phyloP scores from a whole-genome alignment of 2,113 vertebrate species.

The Sceloporus undulatus region DNA sequence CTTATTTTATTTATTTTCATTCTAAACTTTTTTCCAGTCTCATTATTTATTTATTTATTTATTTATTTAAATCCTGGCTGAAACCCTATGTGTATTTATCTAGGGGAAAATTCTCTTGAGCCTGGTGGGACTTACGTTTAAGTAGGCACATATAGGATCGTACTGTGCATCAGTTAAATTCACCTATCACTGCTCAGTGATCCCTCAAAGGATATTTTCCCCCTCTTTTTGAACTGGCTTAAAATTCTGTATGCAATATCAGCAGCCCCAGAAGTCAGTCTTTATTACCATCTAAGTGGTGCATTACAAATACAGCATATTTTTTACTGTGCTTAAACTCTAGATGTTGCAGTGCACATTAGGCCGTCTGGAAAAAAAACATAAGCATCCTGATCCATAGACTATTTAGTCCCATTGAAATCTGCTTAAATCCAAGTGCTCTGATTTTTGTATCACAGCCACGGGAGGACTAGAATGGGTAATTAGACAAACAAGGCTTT shows the following conservation, averaged over 20 bases:
- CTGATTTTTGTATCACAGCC: constrained; percentile 34
- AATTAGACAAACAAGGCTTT: constrained; percentile 49
- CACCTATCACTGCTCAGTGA: constrained; percentile 19
- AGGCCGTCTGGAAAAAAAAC: constrained; percentile 15
- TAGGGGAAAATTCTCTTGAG: neutral
- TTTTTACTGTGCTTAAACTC: constrained; percentile 42
- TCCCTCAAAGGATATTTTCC: constrained; percentile 5
- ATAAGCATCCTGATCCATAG: constrained; percentile 13
- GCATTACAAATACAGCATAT: constrained; percentile 4
- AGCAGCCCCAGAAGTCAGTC: neutral
- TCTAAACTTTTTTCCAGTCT: constrained; percentile 6
- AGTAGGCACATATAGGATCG: neutral
- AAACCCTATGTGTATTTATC: neutral
- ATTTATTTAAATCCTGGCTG: neutral
- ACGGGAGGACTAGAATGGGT: constrained; percentile 36
- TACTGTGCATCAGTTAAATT: constrained; percentile 12
- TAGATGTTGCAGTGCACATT: constrained; percentile 32
- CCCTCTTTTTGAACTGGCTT: neutral
- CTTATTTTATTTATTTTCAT: constrained; percentile 1
- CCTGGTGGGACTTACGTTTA: neutral
- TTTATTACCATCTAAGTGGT: constrained; percentile 14
- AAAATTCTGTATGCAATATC: neutral
- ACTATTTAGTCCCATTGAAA: constrained; percentile 31
- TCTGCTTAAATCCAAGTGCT: constrained; percentile 33
- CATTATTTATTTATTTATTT: neutral